These are phyloP conservation scores for Euura saliciscinereae DNA, from an alignment of 1,140 invertebrate species.

Conservation along the genomic window DNA sequence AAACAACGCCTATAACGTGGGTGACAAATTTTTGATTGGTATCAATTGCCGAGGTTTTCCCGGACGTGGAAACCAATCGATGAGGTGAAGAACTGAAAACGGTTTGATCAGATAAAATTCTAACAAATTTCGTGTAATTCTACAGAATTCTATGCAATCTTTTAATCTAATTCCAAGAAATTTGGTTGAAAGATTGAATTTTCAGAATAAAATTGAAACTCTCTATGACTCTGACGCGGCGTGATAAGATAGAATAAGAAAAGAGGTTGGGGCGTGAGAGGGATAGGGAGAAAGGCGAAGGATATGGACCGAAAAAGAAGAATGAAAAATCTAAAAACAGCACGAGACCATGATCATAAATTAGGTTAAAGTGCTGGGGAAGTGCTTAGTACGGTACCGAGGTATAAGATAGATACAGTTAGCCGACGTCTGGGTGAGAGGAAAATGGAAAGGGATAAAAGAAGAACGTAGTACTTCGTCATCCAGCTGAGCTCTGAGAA, in stretches of 20 bases:
- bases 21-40: no score
- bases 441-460: not conserved
- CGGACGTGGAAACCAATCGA: no score
- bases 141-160: no score
- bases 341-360: conserved; percentile 50
- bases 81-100: no score
- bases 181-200: no score
- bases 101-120: conserved; percentile 3
- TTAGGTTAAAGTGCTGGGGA: conserved; percentile 49
- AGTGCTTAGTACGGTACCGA: conserved; percentile 40
- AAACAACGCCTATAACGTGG: no score
- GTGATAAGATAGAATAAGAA: not conserved
- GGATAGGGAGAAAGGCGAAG: conserved; percentile 12
- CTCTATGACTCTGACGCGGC: not conserved
- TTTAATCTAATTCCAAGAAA: no score
- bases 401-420: conserved; percentile 10
- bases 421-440: not conserved
- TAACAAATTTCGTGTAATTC: conserved; percentile 31
- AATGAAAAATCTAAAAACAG: not conserved
- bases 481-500: not conserved
- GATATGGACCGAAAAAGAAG: conserved; percentile 14
- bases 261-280: conserved; percentile 26
- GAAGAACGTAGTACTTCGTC: not conserved
- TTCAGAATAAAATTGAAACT: no score
- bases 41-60: no score